Percentiles rank a stretch among this genome's conserved stretches.
These are phyloP conservation scores for Bucco capensis DNA, from an alignment of 2,113 vertebrate species.

Conservation along the genomic window DNA sequence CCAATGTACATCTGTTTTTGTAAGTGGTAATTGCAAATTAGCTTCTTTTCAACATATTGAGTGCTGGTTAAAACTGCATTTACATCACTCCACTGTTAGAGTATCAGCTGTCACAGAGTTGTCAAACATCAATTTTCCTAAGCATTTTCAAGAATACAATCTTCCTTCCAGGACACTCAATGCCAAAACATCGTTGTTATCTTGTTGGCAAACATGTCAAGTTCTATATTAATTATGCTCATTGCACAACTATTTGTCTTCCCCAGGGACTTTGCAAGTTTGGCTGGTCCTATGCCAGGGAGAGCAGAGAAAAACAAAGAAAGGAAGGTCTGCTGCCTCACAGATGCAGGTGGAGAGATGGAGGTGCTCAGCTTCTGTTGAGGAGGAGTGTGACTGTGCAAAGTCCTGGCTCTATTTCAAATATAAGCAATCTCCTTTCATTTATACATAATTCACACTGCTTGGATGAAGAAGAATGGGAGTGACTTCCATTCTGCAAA, in stretches of 20 bases:
- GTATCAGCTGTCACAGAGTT: neutral
- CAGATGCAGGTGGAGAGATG: neutral
- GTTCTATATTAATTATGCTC: neutral
- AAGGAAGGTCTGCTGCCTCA: neutral
- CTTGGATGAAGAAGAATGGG: neutral
- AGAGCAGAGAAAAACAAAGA: neutral
- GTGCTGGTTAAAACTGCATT: neutral
- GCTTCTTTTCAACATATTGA: neutral
- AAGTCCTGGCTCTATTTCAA: neutral
- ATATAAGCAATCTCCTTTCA: neutral
- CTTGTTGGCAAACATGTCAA: neutral
- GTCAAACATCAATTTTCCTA: constrained; percentile 11
- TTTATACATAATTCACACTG: neutral
- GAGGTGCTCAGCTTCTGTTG: neutral
- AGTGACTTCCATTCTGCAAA: neutral
- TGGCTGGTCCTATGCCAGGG: neutral
- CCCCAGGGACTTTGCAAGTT: neutral
- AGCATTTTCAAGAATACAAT: neutral
- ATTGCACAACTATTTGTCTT: neutral
- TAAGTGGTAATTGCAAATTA: neutral
- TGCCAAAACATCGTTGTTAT: neutral
- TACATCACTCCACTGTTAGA: neutral
- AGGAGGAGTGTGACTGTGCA: neutral
- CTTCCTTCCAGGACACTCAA: neutral
- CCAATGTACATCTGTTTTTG: fast-evolving